A percentile compares a stretch with the other conserved stretches of the same genome.
These are phyloP conservation scores for Menidia menidia DNA, from an alignment of 2,797 vertebrate species.

Conservation along the genomic window DNA sequence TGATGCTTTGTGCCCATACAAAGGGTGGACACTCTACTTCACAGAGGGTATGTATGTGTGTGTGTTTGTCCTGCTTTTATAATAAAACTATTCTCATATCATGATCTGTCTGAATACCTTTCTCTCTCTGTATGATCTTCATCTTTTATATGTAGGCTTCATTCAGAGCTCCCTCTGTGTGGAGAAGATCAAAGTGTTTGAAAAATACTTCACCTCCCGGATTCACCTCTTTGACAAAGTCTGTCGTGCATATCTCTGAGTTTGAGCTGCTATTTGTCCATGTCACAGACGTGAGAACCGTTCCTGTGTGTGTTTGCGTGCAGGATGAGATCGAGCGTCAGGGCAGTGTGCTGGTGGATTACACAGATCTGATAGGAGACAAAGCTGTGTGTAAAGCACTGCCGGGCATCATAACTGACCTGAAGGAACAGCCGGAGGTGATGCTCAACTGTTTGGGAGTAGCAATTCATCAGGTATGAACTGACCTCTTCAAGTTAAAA, in stretches of 20 bases:
- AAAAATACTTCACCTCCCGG: conserved; percentile 88
- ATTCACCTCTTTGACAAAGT: conserved; percentile 97
- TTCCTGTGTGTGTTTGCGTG: background rate
- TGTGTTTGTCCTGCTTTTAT: background rate
- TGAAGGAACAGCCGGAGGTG: conserved; percentile 92
- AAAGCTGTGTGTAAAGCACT: conserved; percentile 73
- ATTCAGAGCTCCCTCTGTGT: conserved; percentile 86
- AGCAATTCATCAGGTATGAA: conserved; percentile 93
- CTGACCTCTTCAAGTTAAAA: background rate
- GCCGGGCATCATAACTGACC: conserved; percentile 82
- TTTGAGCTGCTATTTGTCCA: rapidly evolving
- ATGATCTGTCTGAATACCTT: background rate
- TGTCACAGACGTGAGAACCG: too few species aligned
- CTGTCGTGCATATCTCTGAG: conserved; percentile 32
- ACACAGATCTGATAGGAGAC: conserved; percentile 86
- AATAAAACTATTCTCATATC: background rate
- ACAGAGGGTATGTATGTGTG: conserved; percentile 85
- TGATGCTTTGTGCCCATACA: conserved; percentile 88
- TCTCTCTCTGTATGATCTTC: background rate
- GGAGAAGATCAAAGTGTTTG: conserved; percentile 93
- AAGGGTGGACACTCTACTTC: conserved; percentile 96
- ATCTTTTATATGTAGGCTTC: conserved; percentile 82
- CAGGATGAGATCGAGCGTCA: conserved; percentile 98
- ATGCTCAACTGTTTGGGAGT: conserved; percentile 92
- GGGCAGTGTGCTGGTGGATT: conserved; percentile 96